These are phyloP conservation scores for Halichoerus grypus DNA, from an alignment of 2,113 vertebrate species.

Conservation along the genomic window DNA sequence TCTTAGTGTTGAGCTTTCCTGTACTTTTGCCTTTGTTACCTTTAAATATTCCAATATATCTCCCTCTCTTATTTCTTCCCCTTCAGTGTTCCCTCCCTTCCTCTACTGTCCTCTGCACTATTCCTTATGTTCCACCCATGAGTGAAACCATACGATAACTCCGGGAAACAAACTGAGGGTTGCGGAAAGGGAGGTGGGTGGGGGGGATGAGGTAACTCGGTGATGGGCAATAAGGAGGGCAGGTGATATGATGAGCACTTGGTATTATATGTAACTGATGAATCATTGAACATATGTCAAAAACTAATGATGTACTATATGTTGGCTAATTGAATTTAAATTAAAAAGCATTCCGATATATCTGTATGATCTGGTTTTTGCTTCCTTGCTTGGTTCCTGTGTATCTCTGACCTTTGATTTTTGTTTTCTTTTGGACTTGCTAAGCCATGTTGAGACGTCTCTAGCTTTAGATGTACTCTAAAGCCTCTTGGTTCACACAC, in stretches of 20 bases:
- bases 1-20: background rate
- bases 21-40: background rate
- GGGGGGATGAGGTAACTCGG: no score
- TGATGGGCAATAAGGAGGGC: no score
- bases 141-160: no score
- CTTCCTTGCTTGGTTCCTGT: background rate
- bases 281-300: no score
- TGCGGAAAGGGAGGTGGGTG: no score
- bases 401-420: conserved; percentile 46
- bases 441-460: background rate
- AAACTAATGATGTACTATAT: no score
- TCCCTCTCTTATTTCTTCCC: background rate
- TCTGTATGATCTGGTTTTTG: background rate
- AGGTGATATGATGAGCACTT: no score
- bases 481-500: background rate
- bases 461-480: background rate
- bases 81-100: background rate
- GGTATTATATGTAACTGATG: no score
- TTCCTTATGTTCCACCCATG: no score
- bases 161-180: no score
- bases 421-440: background rate
- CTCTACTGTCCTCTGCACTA: background rate
- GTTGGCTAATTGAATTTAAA: no score
- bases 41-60: conserved; percentile 13
- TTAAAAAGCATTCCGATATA: background rate